Percentiles rank a stretch among this genome's conserved stretches.
Evolutionary conservation across 2,888 invertebrate genomes (phyloP).

Genomic region (Mythimna albipuncta): DNA sequence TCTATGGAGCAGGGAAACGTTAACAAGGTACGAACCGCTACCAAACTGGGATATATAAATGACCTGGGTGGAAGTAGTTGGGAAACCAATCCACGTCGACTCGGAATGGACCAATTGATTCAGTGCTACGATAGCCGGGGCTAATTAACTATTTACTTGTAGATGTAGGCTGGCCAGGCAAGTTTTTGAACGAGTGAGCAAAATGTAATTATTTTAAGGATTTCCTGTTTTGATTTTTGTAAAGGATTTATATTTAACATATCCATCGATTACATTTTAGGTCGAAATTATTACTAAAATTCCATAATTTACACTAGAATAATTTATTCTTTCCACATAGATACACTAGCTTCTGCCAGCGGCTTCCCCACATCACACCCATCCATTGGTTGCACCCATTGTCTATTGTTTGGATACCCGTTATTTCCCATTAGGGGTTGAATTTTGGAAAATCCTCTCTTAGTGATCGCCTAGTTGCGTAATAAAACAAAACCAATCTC

Average conservation of each 20-base stretch:
- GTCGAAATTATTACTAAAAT: too few relatives aligned
- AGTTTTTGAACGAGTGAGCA: slow-evolving; percentile 33
- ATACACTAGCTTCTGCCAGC: too few relatives aligned
- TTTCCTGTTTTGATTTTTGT: slow-evolving; percentile 44
- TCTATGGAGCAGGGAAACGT: slow-evolving; percentile 60
- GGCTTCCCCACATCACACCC: too few relatives aligned
- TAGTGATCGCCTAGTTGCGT: too few relatives aligned
- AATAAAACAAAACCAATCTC: too few relatives aligned
- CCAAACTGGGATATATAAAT: slow-evolving; percentile 72
- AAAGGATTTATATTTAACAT: slow-evolving; percentile 1
- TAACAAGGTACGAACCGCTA: slow-evolving; percentile 62
- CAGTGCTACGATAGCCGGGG: slow-evolving; percentile 44
- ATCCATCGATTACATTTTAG: not conserved
- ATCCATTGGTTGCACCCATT: too few relatives aligned
- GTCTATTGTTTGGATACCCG: too few relatives aligned
- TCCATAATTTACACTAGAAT: too few relatives aligned
- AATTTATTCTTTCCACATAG: too few relatives aligned
- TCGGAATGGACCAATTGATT: slow-evolving; percentile 48
- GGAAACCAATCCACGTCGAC: slow-evolving; percentile 52
- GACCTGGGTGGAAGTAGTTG: slow-evolving; percentile 52
- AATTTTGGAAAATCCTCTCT: too few relatives aligned
- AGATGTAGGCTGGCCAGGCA: slow-evolving; percentile 4
- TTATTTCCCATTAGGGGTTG: too few relatives aligned
- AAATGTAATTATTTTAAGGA: slow-evolving; percentile 40
- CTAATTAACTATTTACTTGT: slow-evolving; percentile 57